Evolutionary conservation across 2,113 vertebrate genomes (phyloP), one percentile per base, ranked within the genome.

Genomic region (Todiramphus saurophagus): DNA sequence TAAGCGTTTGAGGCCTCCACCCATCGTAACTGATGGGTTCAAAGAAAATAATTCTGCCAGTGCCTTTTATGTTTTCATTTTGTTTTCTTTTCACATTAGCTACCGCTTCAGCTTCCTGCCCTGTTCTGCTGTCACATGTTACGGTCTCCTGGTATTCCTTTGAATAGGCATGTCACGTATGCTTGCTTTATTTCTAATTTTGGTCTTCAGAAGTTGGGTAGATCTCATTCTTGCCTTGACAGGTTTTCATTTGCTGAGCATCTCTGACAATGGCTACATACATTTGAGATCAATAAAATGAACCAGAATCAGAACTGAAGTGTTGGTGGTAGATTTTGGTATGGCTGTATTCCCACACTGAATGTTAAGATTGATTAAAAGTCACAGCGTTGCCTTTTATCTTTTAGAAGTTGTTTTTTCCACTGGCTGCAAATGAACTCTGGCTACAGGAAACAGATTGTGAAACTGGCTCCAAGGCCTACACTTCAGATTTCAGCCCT

Each of bases 401-500:
- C 96, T 96, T 94, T 96, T 79, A 68, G 89, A 93, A 91, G 89
- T 73, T 96, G 93, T 96, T 97, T 96, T 97, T 97, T 96, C 94
- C 95, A 97, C 91, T 96, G 95, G 19, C 94, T 96, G 81, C 87
- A 87, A 96, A 95, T 94, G 95, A 95, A 93, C 95, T 87, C 91
- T 94, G 84, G 87, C 62, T 97, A 96, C 96, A 97, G 96, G 96
- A 97, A 96, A 97, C 96, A 97, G 96, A 95, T 96, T 97, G 96
- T 94, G 89, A 93, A 96, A 94, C 95, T 94, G 94, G 96, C 95
- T 97, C 89, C 93, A 89, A 79, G 94, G 94, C 94, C 89, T 89
- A 84, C 92, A 89, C 89, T 96, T 95, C 89, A 91, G 62, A 93
- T 96, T 96, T 96, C 89, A 96, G 74, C 66, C 85, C 87, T 97